Base-by-base conservation (phyloP, 92 coral and sea anemone species). In the Chrysogorgia sp. region DNA sequence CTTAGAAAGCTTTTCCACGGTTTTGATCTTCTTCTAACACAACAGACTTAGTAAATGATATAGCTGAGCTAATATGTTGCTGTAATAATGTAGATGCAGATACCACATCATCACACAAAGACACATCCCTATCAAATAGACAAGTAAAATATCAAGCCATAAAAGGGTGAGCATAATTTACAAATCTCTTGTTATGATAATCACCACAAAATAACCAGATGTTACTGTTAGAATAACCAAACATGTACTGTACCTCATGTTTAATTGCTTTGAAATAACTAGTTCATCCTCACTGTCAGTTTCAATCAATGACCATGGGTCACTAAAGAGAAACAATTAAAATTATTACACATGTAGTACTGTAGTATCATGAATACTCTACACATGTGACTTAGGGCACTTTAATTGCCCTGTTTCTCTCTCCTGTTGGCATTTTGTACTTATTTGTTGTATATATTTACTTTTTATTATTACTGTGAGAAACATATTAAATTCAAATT, bases 1-100 rank as follows among this genome's bases (percentile, higher is more conserved):
- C 74, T 77, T 29, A 77, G 19, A 63, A 63, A 77, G 24, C 82
- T 77, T 19, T 77, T 66, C 82, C 82, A 77, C 14, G 74, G 62
- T 31, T 58, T 63, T 7, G 82, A 77, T 77, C 82, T 30, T 77
- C 74, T 47, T 34, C 30, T 20, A 66, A 19, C 35, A 14, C 24
- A 13, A 7, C 55, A 37, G 57, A n/a, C 20, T 29, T 29, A 2
- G 53, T 29, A 14, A 66, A 37, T 7, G 25, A 12, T n/a, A 20
- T 3, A 37, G 35, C 34, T 31, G 71, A 34, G 41, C 40, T 65
- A 40, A 40, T 66, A 40, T 66, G 74, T 26, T 66, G 25, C 7
- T 21, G 40, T 31, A 66, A 66, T 31, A 66, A 34, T 34, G 28
- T 17, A 17, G 53, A 10, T 1, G 45, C 74, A 66, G 34, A 49